Conservation (phyloP, 2,113 vertebrate species). For the Boleophthalmus pectinirostris region DNA sequence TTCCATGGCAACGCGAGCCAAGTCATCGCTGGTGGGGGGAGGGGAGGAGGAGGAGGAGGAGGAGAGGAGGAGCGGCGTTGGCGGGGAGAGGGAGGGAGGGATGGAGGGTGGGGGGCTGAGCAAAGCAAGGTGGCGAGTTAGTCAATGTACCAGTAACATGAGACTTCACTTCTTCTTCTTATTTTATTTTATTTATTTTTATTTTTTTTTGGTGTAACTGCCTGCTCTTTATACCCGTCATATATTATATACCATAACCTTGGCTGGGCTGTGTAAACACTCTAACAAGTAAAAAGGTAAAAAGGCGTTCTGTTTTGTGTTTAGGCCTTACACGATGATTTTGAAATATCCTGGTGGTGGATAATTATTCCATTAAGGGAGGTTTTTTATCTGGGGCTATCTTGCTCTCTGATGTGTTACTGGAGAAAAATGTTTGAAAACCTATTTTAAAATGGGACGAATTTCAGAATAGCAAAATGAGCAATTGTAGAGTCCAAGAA, state of each 20-base stretch:
- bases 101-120: conserved; percentile 55
- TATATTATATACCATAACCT: not conserved
- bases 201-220: not conserved
- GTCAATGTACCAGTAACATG: conserved; percentile 39
- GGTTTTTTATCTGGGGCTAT: conserved; percentile 23
- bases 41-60: too few relatives aligned
- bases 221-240: not conserved
- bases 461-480: not conserved
- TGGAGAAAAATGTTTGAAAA: conserved; percentile 20
- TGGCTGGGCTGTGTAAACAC: not conserved
- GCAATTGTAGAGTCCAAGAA: not conserved
- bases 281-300: too few relatives aligned
- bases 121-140: conserved; percentile 23
- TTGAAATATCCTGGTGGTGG: not conserved
- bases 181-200: too few relatives aligned
- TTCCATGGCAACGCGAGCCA: conserved; percentile 75
- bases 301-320: not conserved
- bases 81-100: too few relatives aligned
- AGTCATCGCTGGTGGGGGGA: conserved; percentile 62
- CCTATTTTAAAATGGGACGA: conserved; percentile 32
- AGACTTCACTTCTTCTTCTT: conserved; percentile 50
- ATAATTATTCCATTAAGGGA: conserved; percentile 27
- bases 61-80: too few relatives aligned
- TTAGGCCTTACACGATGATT: not conserved
- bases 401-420: conserved; percentile 14